phyloP scores from a whole-genome alignment of 53 echinoderm and acorn worm species.

The Astropecten irregularis region DNA sequence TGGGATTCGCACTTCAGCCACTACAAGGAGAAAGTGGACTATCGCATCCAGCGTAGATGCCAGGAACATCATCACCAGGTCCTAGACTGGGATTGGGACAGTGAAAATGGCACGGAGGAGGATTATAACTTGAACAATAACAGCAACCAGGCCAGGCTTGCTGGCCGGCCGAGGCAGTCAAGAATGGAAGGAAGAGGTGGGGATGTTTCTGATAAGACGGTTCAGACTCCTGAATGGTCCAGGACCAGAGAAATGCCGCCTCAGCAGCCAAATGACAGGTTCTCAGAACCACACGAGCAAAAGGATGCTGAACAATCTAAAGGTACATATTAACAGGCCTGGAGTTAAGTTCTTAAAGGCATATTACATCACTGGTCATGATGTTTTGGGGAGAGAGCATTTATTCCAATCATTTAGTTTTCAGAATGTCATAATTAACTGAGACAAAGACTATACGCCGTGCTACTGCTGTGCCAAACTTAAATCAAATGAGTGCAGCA shows the following conservation, averaged over 20 bases:
- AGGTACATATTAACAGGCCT: too few relatives aligned
- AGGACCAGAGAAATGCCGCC: not conserved
- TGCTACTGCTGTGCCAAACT: too few relatives aligned
- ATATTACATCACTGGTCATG: too few relatives aligned
- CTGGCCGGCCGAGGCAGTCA: not conserved
- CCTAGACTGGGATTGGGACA: constrained; percentile 93
- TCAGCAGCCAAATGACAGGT: not conserved
- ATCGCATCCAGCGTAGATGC: constrained; percentile 55
- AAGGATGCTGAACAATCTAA: too few relatives aligned
- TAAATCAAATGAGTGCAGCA: too few relatives aligned
- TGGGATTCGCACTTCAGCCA: constrained; percentile 56
- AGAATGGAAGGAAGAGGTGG: not conserved
- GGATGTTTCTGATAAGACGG: constrained; percentile 28
- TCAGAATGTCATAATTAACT: too few relatives aligned
- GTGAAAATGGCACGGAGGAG: constrained; percentile 40
- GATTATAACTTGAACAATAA: constrained; percentile 29
- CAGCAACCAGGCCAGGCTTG: not conserved
- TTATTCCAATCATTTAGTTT: too few relatives aligned
- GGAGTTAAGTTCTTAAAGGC: too few relatives aligned
- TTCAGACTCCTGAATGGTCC: constrained; percentile 72
- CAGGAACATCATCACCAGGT: constrained; percentile 84
- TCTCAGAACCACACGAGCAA: not conserved
- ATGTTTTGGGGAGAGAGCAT: too few relatives aligned
- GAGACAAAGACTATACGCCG: too few relatives aligned
- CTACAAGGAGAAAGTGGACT: constrained; percentile 65